Base-by-base conservation (phyloP, 2,113 vertebrate species). In the Pristiophorus japonicus region DNA sequence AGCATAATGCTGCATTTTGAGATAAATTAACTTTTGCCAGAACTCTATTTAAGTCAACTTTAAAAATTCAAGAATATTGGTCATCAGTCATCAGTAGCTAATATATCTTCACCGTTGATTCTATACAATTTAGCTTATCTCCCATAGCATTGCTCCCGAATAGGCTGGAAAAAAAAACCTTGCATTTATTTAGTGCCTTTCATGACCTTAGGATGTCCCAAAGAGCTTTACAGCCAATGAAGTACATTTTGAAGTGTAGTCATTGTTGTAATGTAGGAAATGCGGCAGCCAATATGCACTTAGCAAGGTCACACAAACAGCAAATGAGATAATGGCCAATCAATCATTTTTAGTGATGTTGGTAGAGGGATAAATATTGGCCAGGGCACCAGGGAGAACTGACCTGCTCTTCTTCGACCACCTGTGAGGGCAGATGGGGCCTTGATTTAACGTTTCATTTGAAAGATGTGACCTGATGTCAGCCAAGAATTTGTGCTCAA, bases 51-150 rank as follows among this genome's bases (percentile, higher is more conserved):
- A 51, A 87, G 51, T 8, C 30, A 7, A 30, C 7, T 51, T 87
- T 55, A 87, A 87, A 70, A 87, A 87, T 87, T 87, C 84, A 87
- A 51, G 84, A 87, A 87, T 30, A 27, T 45, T 87, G 47, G 84
- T 27, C 84, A 87, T 55, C 84, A 87, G 51, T 87, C 84, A 87
- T 87, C 10, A 30, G 22, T 51, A 24, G 24, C 47, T 87, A 51
- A 87, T 87, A 87, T 55, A 87, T 30, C 45, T 85, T 85, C 18
- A 47, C 18, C 81, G 6, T 45, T 5, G 16, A 45, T 27, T 45
- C 18, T 85, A 6, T 85, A 45, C 22, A 81, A 55, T 47, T 55
- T 30, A 87, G 47, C 6, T 51, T 24, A 87, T 10, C 22, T 51
- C 84, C 22, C 47, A 30, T 51, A 24, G 12, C 20, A 85, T 47